phyloP scores from a whole-genome alignment of 2,113 vertebrate genomes.

The Oplegnathus fasciatus region DNA sequence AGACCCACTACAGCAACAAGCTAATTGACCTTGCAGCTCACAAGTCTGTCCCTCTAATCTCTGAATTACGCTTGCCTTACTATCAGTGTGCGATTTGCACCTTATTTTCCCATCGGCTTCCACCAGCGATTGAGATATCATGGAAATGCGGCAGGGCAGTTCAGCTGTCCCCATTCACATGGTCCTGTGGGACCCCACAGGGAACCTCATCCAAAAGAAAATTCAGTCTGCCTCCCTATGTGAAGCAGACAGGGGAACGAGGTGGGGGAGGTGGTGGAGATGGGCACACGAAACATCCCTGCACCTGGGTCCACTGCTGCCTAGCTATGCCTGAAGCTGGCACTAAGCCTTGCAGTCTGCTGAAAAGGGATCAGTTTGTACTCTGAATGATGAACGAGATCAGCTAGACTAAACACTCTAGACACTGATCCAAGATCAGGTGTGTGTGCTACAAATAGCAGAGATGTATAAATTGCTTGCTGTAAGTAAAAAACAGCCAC shows the following conservation, averaged over 20 bases:
- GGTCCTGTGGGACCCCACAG: conserved; percentile 2
- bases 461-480: not conserved
- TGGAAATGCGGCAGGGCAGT: conserved; percentile 17
- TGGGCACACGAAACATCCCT: conserved; percentile 36
- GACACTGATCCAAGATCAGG: conserved; percentile 31
- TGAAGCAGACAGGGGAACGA: not conserved
- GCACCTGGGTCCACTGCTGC: conserved; percentile 53
- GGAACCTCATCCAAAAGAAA: conserved; percentile 34
- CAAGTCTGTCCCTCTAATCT: conserved; percentile 40
- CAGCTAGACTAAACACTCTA: not conserved
- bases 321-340: conserved; percentile 36
- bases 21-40: conserved; percentile 7
- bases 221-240: conserved; percentile 14
- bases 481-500: not conserved
- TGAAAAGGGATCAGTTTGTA: conserved; percentile 38
- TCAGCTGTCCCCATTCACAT: conserved; percentile 41
- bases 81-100: conserved; percentile 23
- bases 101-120: conserved; percentile 9
- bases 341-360: conserved; percentile 18
- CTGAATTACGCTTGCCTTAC: conserved; percentile 14
- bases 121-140: conserved; percentile 34
- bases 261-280: not conserved
- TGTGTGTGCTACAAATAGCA: not conserved
- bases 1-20: not conserved
- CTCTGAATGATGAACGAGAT: conserved; percentile 37